A percentile compares a stretch with the other conserved stretches of the same genome.
Conservation (phyloP, 2,888 invertebrate genomes). For the Ischnura elegans region DNA sequence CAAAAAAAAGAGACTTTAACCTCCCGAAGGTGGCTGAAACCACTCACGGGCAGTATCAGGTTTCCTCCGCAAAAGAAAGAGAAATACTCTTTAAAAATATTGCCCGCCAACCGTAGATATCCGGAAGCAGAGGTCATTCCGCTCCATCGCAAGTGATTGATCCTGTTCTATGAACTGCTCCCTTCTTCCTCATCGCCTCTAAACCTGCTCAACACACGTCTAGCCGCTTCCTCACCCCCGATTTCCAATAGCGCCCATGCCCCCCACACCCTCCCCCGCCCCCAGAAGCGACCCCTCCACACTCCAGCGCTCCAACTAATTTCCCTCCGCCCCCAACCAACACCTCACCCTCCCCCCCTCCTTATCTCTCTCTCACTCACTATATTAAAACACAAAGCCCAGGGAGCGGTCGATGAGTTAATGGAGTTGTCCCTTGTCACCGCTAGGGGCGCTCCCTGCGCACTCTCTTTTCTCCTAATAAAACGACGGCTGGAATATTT, state of each 20-base stretch:
- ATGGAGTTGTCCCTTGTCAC: conserved; percentile 58
- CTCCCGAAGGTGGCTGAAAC: too few relatives aligned
- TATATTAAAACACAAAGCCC: conserved; percentile 63
- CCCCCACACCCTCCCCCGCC: too few relatives aligned
- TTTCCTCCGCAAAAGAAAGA: too few relatives aligned
- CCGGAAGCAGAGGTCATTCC: not conserved
- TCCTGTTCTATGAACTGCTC: not conserved
- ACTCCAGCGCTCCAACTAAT: not conserved
- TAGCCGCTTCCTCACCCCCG: not conserved
- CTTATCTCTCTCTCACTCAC: conserved; percentile 45
- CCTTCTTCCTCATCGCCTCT: not conserved
- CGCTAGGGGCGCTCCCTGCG: conserved; percentile 58
- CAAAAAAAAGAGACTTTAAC: too few relatives aligned
- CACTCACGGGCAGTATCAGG: too few relatives aligned
- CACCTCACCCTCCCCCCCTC: not conserved
- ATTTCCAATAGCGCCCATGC: not conserved
- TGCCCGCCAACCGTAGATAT: not conserved
- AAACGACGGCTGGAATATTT: conserved; percentile 59
- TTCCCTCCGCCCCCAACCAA: not conserved
- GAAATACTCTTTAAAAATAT: too few relatives aligned
- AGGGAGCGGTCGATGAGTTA: conserved; percentile 59
- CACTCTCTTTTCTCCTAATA: conserved; percentile 47
- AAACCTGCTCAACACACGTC: not conserved
- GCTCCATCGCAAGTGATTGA: not conserved
- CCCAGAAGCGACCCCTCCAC: too few relatives aligned